Base-by-base conservation (phyloP, 2,888 invertebrate genomes). In the Brachylomia viminalis region DNA sequence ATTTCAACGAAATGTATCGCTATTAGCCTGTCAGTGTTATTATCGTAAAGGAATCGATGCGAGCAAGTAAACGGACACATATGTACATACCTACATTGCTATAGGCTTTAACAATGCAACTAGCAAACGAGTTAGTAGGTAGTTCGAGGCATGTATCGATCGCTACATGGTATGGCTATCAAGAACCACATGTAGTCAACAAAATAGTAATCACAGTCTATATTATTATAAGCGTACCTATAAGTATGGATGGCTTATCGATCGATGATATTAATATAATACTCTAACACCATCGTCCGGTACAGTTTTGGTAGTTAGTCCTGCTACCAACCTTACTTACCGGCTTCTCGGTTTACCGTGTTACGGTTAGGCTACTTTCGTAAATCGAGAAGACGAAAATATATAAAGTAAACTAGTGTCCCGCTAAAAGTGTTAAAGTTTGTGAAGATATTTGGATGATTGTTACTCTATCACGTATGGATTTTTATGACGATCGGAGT, bases 121-220 rank as follows among this genome's bases (percentile, higher is more conserved):
- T 61, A 27, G 5, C 11, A 17, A 30, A 13, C 4, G 0, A 13
- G n/a, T n/a, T 23, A 74, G 11, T 15, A 45, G 8, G 17, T 47
- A 54, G n/a, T 45, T n/a, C 30, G n/a, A 56, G 38, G n/a, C 56
- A 49, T 47, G 30, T 49, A 64, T 64, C 56, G 64, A 77, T 70
- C 70, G 56, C 8, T 42, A 1, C 23, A 69, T n/a, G 20, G 30
- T n/a, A 17, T n/a, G 15, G 2, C 20, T 30, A 47, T 64, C 69
- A 56, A 62, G 15, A 13, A 15, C 38, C 38, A 38, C 38, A 38
- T 38, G 38, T 38, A 6, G 27, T 42, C 20, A 52, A 45, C 20
- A 13, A 15, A 74, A n/a, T 30, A 42, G 8, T 15, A 10, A 30
- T 61, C 30, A 52, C 15, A 7, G 15, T 27, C 0, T 42, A 15